A percentile compares a stretch with the other conserved stretches of the same genome.
Conservation (phyloP, 2,888 invertebrate species). For the Stenichneumon culpator region DNA sequence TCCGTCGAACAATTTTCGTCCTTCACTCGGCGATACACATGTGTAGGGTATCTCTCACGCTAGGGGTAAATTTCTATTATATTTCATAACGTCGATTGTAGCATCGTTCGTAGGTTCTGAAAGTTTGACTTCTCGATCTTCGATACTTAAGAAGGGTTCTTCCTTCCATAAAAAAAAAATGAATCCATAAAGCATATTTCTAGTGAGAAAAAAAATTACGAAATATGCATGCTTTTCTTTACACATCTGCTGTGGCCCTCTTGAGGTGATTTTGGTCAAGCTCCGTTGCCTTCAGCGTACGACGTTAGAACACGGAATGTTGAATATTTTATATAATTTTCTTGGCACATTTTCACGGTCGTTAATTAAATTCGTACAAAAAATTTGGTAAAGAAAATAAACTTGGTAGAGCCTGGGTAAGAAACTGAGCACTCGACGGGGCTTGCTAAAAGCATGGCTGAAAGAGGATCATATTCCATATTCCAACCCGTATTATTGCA, state of each 20-base stretch:
- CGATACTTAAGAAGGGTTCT: background rate
- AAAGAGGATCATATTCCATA: background rate
- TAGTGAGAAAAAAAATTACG: too few relatives aligned
- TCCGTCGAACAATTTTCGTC: background rate
- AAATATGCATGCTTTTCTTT: too few relatives aligned
- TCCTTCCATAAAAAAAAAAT: too few relatives aligned
- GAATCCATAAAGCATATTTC: too few relatives aligned
- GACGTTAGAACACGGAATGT: background rate
- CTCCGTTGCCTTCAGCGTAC: background rate
- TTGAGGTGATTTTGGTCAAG: background rate
- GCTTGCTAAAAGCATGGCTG: background rate
- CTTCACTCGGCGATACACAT: constrained; percentile 1
- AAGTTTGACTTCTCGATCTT: constrained; percentile 11
- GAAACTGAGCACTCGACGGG: background rate
- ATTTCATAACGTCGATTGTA: background rate
- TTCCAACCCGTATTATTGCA: background rate
- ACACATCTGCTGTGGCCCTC: too few relatives aligned
- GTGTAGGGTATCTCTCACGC: background rate
- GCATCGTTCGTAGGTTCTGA: background rate
- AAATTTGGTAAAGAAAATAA: background rate
- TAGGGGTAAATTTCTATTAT: background rate
- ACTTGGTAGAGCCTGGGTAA: background rate
- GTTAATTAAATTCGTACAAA: background rate
- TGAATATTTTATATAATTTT: background rate
- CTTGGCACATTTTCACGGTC: background rate